A percentile compares a stretch with the other conserved stretches of the same genome.
phyloP scores from a whole-genome alignment of 2,888 invertebrate genomes.

The Craniophora ligustri region DNA sequence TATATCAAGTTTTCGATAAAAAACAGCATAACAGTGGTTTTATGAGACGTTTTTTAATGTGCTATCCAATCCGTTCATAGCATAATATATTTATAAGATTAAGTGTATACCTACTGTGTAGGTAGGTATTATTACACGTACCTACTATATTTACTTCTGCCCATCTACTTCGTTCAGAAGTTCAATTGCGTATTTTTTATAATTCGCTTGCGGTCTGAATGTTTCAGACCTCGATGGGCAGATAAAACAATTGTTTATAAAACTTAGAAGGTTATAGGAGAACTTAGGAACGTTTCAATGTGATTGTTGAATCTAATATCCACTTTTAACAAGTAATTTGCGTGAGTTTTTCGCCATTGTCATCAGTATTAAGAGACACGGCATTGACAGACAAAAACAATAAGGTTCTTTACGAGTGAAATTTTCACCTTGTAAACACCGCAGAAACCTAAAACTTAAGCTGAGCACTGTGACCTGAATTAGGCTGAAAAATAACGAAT shows the following conservation, averaged over 20 bases:
- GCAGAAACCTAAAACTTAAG: slow-evolving; percentile 53
- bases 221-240: slow-evolving; percentile 51
- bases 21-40: too few relatives aligned
- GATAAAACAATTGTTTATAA: slow-evolving; percentile 54
- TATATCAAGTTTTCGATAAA: too few relatives aligned
- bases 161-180: neutral
- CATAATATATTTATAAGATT: slow-evolving; percentile 11
- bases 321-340: slow-evolving; percentile 43
- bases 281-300: slow-evolving; percentile 47
- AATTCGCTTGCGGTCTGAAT: slow-evolving; percentile 35
- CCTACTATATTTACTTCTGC: neutral
- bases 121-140: neutral
- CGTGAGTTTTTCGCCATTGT: slow-evolving; percentile 49
- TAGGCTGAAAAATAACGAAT: slow-evolving; percentile 59
- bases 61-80: neutral
- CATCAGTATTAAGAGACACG: slow-evolving; percentile 39
- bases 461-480: slow-evolving; percentile 61
- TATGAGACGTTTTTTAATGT: neutral
- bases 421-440: slow-evolving; percentile 54
- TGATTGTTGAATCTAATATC: slow-evolving; percentile 50
- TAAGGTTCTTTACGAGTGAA: slow-evolving; percentile 38
- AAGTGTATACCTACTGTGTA: too few relatives aligned
- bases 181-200: slow-evolving; percentile 7
- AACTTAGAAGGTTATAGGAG: slow-evolving; percentile 52
- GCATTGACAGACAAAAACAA: slow-evolving; percentile 49